Percentiles rank a stretch among this genome's conserved stretches.
phyloP scores from a whole-genome alignment of 2,888 invertebrate genomes.

The Drosophila kanekoi region DNA sequence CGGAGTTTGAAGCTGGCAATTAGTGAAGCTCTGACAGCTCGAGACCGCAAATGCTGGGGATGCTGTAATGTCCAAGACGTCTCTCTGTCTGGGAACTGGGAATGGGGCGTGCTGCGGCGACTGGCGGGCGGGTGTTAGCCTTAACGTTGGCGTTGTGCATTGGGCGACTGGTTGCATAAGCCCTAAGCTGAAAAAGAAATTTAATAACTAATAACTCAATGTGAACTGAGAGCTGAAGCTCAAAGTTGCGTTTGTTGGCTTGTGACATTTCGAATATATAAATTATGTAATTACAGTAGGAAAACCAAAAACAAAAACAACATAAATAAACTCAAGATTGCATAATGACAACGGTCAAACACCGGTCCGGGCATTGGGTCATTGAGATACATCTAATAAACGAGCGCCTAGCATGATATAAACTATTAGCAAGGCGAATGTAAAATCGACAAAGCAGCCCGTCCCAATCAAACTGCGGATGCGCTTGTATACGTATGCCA shows the following conservation, averaged over 20 bases:
- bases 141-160: background rate
- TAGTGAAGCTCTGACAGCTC: slow-evolving; percentile 36
- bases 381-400: slow-evolving; percentile 58
- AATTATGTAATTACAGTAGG: slow-evolving; percentile 65
- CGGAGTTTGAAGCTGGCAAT: slow-evolving; percentile 44
- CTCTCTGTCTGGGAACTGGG: slow-evolving; percentile 56
- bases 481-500: slow-evolving; percentile 19
- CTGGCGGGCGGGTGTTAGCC: background rate
- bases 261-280: slow-evolving; percentile 74
- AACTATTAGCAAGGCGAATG: slow-evolving; percentile 53
- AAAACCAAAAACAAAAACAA: slow-evolving; percentile 29
- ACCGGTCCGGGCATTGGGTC: slow-evolving; percentile 45
- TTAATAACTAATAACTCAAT: slow-evolving; percentile 72
- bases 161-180: slow-evolving; percentile 49
- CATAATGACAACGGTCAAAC: slow-evolving; percentile 52
- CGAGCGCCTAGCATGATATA: slow-evolving; percentile 75
- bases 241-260: slow-evolving; percentile 65
- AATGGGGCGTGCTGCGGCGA: slow-evolving; percentile 20
- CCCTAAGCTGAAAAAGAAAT: slow-evolving; percentile 49
- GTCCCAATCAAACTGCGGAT: slow-evolving; percentile 3
- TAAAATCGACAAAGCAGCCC: slow-evolving; percentile 4
- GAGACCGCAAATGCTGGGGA: slow-evolving; percentile 21
- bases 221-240: slow-evolving; percentile 26
- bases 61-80: slow-evolving; percentile 37
- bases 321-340: slow-evolving; percentile 49